phyloP scores from a whole-genome alignment of 2,797 vertebrate species.

The Percopsis omiscomaycus region DNA sequence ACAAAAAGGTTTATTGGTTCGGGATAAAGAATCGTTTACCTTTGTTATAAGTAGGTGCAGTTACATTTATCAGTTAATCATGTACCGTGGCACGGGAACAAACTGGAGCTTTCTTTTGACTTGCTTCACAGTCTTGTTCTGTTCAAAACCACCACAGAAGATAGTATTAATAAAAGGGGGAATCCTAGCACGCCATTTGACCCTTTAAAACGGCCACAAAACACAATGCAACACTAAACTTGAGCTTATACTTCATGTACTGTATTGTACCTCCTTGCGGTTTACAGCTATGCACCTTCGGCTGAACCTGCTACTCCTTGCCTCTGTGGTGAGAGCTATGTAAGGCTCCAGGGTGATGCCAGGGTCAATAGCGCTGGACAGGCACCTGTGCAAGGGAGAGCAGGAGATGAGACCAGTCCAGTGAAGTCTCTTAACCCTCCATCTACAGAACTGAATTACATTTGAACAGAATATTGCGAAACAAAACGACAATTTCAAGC shows the following conservation, averaged over 20 bases:
- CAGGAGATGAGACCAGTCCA: constrained; percentile 44
- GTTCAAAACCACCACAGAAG: not conserved
- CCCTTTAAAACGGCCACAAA: constrained; percentile 35
- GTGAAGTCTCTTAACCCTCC: not conserved
- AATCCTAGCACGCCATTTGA: not conserved
- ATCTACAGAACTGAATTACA: no score
- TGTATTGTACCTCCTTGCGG: constrained; percentile 60
- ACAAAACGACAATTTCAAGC: constrained; percentile 1
- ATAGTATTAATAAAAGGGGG: not conserved
- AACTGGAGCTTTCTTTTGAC: constrained; percentile 75
- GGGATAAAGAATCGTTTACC: not conserved
- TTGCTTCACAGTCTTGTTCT: constrained; percentile 16
- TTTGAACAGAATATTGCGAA: not conserved
- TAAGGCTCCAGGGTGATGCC: constrained; percentile 64
- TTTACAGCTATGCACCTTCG: constrained; percentile 30
- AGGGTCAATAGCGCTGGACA: constrained; percentile 67
- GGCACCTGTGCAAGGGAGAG: constrained; percentile 60
- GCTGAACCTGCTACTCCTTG: constrained; percentile 53
- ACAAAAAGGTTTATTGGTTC: constrained; percentile 5
- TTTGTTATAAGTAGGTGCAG: no score
- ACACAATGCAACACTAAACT: constrained; percentile 12
- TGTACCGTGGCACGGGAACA: constrained; percentile 48
- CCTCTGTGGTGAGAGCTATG: constrained; percentile 61
- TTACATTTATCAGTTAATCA: not conserved
- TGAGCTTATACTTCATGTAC: not conserved